Evolutionary conservation across 1,140 invertebrate species (phyloP), one percentile per base, ranked within the genome.

Genomic region (Eciton burchellii): DNA sequence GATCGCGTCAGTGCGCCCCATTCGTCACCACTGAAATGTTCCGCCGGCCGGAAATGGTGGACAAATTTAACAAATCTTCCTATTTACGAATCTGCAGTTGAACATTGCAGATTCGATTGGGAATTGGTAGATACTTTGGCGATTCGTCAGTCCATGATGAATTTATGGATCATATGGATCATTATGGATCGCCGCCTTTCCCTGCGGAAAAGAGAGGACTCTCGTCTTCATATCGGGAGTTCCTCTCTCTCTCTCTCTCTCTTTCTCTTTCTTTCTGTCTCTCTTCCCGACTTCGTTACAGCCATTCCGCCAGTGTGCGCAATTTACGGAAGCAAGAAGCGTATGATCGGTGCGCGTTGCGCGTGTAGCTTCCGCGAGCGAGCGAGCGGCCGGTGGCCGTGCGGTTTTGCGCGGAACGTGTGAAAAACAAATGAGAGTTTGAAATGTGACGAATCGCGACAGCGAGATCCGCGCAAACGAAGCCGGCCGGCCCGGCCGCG

Each of bases 361-460:
- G 24, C 52, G 35, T 12, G 14, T 47, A 41, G n/a, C n/a, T 35
- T 56, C 45, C 56, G n/a, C n/a, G n/a, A n/a, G n/a, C n/a, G n/a
- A n/a, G n/a, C n/a, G n/a, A n/a, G n/a, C 26, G 54, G 43, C 45
- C 9, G n/a, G 35, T 52, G 66, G 52, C 47, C 14, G 68, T 9
- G 43, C 4, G 24, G 21, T 74, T 26, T 82, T 81, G 71, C 41
- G 19, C 16, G 29, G 29, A 62, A 49, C 52, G 52, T 19, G 68
- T 21, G 21, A 71, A 16, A 59, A 84, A 87, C 57, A 82, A 88
- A 87, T 73, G 74, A 82, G 57, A 45, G 76, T 87, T 87, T 84
- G 62, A 84, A 82, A 72, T 29, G 29, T 57, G 66, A 65, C 45
- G 56, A 63, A 49, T 79, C 73, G 45, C 60, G 72, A 66, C 56